Base-by-base conservation (phyloP, 2,888 invertebrate genomes). In the Erpobdella octoculata region DNA sequence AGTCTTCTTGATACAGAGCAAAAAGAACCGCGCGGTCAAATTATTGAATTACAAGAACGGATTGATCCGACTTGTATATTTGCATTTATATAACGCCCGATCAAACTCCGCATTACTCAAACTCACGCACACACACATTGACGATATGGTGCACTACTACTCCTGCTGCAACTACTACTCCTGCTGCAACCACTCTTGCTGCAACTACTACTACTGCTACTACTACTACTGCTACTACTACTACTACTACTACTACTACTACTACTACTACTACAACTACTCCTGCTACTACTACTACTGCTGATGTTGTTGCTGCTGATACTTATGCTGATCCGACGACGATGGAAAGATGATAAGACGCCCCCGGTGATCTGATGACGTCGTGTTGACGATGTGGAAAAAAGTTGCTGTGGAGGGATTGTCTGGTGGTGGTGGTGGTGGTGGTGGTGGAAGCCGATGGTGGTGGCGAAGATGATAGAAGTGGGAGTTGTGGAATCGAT, bases 41-140 rank as follows among this genome's bases (percentile, higher is more conserved):
- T 62, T 62, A 62, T 62, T 62, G 62, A 62, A 62, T 62, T 62
- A 62, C 62, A 62, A 31, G 62, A 62, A 62, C 35, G n/a, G 35
- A 62, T 62, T 62, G 62, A 62, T 62, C 35, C 62, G 6, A 18
- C 33, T 35, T 8, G 31, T 35, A 31, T 62, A 62, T 62, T 62
- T 62, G 62, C 62, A 62, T 62, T 62, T 62, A 62, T 62, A 62
- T 62, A 62, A 62, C 62, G 62, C 21, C 3, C 62, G n/a, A 28
- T 31, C 62, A 28, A 31, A n/a, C 62, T 33, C 28, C n/a, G 62
- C 21, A n/a, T 33, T 62, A 35, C 31, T n/a, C 62, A 15, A 53
- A 2, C n/a, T n/a, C n/a, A n/a, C n/a, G n/a, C n/a, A n/a, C n/a
- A n/a, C n/a, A n/a, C n/a, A n/a, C n/a, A n/a, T n/a, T n/a, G n/a